Evolutionary conservation across 2,113 vertebrate genomes (phyloP).

Genomic region (Passer montanus): DNA sequence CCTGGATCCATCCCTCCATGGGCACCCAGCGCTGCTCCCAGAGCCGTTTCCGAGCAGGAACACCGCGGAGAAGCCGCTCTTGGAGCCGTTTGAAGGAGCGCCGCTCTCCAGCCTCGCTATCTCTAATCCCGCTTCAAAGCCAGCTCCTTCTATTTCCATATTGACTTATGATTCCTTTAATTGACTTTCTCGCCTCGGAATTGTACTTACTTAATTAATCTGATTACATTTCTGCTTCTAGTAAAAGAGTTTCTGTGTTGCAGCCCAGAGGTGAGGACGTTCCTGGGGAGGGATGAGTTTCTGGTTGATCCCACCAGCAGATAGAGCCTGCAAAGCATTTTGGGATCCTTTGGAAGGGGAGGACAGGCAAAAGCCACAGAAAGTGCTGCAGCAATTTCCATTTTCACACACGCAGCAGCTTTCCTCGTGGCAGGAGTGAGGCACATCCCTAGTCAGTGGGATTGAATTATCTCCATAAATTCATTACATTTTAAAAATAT

Average conservation of each 20-base stretch:
- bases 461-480: slow-evolving; percentile 69
- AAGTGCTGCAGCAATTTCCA: slow-evolving; percentile 59
- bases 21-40: accelerated
- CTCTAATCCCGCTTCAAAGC: slow-evolving; percentile 53
- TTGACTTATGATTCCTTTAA: slow-evolving; percentile 37
- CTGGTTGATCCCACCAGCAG: not conserved
- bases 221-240: slow-evolving; percentile 40
- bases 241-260: slow-evolving; percentile 5
- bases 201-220: slow-evolving; percentile 67
- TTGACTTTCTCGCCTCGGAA: slow-evolving; percentile 57
- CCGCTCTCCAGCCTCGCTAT: not conserved
- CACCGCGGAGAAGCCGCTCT: accelerated
- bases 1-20: accelerated
- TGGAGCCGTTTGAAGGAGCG: not conserved
- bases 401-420: slow-evolving; percentile 49
- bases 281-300: not conserved
- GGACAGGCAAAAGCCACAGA: not conserved
- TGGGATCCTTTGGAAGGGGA: not conserved
- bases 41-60: accelerated
- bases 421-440: slow-evolving; percentile 48
- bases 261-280: slow-evolving; percentile 4
- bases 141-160: slow-evolving; percentile 33
- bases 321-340: slow-evolving; percentile 33
- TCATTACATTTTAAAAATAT: slow-evolving; percentile 69
- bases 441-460: slow-evolving; percentile 43